Evolutionary conservation across 1,140 invertebrate species (phyloP).

Genomic region (Cotesia chilonis): DNA sequence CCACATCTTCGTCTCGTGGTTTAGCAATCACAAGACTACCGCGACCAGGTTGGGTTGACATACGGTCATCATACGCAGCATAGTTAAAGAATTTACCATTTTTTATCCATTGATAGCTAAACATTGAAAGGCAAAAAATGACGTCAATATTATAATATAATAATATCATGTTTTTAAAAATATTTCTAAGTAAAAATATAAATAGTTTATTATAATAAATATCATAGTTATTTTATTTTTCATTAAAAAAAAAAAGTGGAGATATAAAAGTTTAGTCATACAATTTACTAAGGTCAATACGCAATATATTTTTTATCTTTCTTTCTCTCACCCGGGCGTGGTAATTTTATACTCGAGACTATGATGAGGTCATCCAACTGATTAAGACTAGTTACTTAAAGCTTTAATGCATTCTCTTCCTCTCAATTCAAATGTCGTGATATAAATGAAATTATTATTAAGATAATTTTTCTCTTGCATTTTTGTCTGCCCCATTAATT

Average conservation of each 20-base stretch:
- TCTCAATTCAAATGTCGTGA: conserved; percentile 43
- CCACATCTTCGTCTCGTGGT: conserved; percentile 90
- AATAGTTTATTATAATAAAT: neutral
- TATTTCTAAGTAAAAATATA: conserved; percentile 9
- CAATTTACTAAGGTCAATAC: conserved; percentile 2
- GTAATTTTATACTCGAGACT: conserved; percentile 59
- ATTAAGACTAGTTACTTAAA: conserved; percentile 63
- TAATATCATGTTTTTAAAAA: conserved; percentile 3
- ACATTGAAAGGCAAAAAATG: conserved; percentile 18
- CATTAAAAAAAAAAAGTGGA: neutral
- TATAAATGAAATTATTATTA: conserved; percentile 43
- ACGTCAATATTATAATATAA: neutral
- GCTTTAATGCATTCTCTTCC: conserved; percentile 46
- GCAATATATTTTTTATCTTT: neutral
- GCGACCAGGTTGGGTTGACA: conserved; percentile 89
- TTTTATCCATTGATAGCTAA: conserved; percentile 94
- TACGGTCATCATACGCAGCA: conserved; percentile 90
- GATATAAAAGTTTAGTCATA: neutral
- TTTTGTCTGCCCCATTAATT: neutral
- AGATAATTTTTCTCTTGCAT: conserved; percentile 3
- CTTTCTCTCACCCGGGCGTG: conserved; percentile 43
- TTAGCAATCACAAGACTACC: conserved; percentile 90
- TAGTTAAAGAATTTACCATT: conserved; percentile 93
- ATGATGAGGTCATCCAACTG: conserved; percentile 63
- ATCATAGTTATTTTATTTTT: neutral